Conservation (phyloP, 1,140 invertebrate genomes). For the Leucophenga varia region DNA sequence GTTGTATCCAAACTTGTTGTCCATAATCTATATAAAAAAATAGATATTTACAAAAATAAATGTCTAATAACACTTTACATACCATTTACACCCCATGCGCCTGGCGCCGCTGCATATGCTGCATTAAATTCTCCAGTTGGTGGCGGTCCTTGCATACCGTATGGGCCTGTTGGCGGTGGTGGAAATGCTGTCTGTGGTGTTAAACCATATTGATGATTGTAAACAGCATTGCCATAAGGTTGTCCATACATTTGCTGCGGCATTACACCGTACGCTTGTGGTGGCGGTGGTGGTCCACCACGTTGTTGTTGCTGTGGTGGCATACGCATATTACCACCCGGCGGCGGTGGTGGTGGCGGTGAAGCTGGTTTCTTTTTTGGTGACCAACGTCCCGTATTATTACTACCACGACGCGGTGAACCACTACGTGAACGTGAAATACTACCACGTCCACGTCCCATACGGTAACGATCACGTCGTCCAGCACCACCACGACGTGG, state of each 20-base stretch:
- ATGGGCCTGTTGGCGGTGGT: slow-evolving; percentile 1
- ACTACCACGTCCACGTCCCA: slow-evolving; percentile 31
- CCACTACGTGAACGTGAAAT: slow-evolving; percentile 35
- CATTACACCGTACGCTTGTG: slow-evolving; percentile 28
- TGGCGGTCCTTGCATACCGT: slow-evolving; percentile 25
- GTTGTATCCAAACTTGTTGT: slow-evolving; percentile 41
- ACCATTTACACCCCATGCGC: slow-evolving; percentile 44
- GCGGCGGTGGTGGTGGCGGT: slow-evolving; percentile 29
- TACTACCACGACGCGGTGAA: slow-evolving; percentile 21
- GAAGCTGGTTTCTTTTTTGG: slow-evolving; percentile 47
- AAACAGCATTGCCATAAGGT: slow-evolving; percentile 28
- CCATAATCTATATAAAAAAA: slow-evolving; percentile 28
- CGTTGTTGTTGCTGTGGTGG: slow-evolving; percentile 12
- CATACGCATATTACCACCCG: too few relatives aligned
- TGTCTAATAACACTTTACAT: slow-evolving; percentile 6
- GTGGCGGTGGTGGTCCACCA: slow-evolving; percentile 15
- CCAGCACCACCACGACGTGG: slow-evolving; percentile 15
- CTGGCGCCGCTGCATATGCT: slow-evolving; percentile 30
- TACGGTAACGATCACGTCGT: slow-evolving; percentile 26
- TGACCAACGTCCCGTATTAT: slow-evolving; percentile 36
- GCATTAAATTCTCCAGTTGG: slow-evolving; percentile 21
- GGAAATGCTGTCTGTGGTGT: slow-evolving; percentile 30
- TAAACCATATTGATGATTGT: slow-evolving; percentile 39
- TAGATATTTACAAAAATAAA: background rate
- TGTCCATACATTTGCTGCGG: slow-evolving; percentile 33